Conservation (phyloP, 1,140 invertebrate species). For the Pseudomyrmex gracilis region DNA sequence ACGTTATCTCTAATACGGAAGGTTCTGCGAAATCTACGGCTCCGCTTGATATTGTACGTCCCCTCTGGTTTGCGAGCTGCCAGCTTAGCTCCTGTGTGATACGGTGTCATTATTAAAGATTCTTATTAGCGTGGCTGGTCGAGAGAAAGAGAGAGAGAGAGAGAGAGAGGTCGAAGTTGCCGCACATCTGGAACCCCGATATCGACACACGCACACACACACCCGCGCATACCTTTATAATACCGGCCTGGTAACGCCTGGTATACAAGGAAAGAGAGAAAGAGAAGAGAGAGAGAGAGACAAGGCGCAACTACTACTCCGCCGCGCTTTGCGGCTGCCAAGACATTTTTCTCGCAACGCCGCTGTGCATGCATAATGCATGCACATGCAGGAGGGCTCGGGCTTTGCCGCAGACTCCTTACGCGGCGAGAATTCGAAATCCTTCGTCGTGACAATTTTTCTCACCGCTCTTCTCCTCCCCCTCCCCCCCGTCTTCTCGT, state of each 20-base stretch:
- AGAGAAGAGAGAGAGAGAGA: background rate
- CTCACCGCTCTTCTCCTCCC: background rate
- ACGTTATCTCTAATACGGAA: no score
- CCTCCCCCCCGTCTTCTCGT: background rate
- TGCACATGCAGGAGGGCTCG: slow-evolving; percentile 58
- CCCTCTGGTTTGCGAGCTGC: background rate
- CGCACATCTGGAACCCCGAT: slow-evolving; percentile 27
- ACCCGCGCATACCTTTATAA: background rate
- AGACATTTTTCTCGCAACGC: slow-evolving; percentile 71
- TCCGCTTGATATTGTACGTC: background rate
- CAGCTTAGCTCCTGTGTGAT: background rate
- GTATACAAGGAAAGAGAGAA: background rate
- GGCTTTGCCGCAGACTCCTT: slow-evolving; percentile 64
- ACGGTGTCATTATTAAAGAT: slow-evolving; percentile 17
- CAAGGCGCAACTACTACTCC: slow-evolving; percentile 52
- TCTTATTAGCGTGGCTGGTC: slow-evolving; percentile 22
- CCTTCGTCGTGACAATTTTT: slow-evolving; percentile 65
- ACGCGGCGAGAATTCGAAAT: slow-evolving; percentile 77
- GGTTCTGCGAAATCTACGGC: background rate
- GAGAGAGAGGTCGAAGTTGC: slow-evolving; percentile 14
- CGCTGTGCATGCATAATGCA: slow-evolving; percentile 73
- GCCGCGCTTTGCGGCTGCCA: slow-evolving; percentile 62
- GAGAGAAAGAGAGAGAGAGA: background rate
- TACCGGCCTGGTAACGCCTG: slow-evolving; percentile 11
- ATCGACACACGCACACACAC: slow-evolving; percentile 24